phyloP scores from a whole-genome alignment of 2,888 invertebrate species.

The Gisinianus flammeolus region DNA sequence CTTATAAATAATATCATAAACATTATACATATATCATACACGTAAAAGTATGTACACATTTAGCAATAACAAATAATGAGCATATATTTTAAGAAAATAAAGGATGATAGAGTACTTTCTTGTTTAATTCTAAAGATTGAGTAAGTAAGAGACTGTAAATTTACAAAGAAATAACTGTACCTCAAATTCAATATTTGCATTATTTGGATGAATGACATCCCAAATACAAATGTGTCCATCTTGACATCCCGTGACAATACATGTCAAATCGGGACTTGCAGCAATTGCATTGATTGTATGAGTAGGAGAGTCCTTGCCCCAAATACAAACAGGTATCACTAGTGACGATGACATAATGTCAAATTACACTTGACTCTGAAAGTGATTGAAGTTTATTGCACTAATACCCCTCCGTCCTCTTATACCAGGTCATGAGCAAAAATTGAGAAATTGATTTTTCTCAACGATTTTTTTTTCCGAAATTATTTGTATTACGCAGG shows the following conservation, averaged over 20 bases:
- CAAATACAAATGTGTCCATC: slow-evolving; percentile 98
- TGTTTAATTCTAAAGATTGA: neutral
- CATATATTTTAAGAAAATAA: too few species aligned
- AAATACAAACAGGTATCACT: slow-evolving; percentile 95
- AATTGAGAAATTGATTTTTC: neutral
- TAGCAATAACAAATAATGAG: too few species aligned
- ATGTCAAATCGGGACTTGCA: slow-evolving; percentile 87
- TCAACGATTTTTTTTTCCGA: neutral
- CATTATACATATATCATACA: too few species aligned
- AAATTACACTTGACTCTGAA: too few species aligned
- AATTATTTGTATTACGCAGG: slow-evolving; percentile 11
- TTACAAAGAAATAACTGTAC: neutral
- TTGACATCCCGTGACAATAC: slow-evolving; percentile 94
- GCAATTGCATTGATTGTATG: slow-evolving; percentile 95
- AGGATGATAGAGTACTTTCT: too few species aligned
- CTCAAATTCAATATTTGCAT: slow-evolving; percentile 43
- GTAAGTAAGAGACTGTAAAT: neutral
- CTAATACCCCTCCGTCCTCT: too few species aligned
- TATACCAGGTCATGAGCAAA: too few species aligned
- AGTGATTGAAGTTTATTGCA: too few species aligned
- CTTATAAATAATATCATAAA: neutral
- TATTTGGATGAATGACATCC: slow-evolving; percentile 68
- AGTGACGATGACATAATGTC: slow-evolving; percentile 63
- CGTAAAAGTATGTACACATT: too few species aligned
- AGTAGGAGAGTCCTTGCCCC: slow-evolving; percentile 96